A percentile compares a stretch with the other conserved stretches of the same genome.
phyloP scores from a whole-genome alignment of 2,113 vertebrate species.

The Melozone crissalis region DNA sequence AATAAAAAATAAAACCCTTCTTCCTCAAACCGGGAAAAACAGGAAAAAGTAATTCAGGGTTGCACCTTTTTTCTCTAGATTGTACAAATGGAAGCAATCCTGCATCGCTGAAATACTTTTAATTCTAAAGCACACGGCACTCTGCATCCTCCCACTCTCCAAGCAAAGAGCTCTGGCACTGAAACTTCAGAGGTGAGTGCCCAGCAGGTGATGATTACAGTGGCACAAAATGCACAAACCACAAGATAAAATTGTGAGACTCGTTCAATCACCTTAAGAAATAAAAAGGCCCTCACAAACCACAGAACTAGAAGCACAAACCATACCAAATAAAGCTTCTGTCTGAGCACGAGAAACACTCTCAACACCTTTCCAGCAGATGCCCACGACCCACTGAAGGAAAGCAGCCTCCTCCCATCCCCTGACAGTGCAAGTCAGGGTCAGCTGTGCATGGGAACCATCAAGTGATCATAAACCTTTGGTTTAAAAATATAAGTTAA shows the following conservation, averaged over 20 bases:
- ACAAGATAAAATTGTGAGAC: neutral
- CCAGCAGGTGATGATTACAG: neutral
- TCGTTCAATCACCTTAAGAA: neutral
- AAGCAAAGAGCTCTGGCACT: neutral
- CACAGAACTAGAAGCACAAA: neutral
- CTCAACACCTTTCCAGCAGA: neutral
- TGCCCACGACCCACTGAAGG: neutral
- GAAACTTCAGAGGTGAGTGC: neutral
- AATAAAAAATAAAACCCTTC: neutral
- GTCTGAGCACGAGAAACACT: neutral
- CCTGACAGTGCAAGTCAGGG: neutral
- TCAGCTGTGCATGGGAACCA: neutral
- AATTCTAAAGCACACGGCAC: neutral
- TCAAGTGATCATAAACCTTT: rapidly evolving
- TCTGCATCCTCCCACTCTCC: neutral
- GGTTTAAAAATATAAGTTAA: neutral
- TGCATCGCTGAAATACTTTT: neutral
- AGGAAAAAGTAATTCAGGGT: too few species aligned
- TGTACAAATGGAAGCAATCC: neutral
- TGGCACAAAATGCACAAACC: rapidly evolving
- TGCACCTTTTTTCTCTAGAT: neutral
- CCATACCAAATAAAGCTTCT: rapidly evolving
- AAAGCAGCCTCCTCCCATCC: neutral
- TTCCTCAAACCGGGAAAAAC: neutral
- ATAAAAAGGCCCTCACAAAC: neutral